Evolutionary conservation across 2,888 invertebrate species (phyloP), one percentile per base, ranked within the genome.

Genomic region (Ariolimax columbianus): DNA sequence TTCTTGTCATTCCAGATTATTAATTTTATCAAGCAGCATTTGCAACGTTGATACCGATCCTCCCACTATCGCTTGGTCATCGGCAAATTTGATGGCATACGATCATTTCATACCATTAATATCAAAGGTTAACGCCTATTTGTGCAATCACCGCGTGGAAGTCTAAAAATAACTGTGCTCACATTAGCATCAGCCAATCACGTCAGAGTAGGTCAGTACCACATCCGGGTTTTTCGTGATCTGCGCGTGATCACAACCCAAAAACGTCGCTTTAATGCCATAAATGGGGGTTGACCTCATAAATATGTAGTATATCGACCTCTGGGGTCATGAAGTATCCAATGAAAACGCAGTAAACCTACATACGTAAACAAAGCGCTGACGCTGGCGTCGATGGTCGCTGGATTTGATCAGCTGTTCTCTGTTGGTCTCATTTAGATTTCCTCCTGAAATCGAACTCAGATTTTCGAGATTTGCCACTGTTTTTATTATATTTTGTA

Each of bases 251-350:
- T 83, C 82, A 87, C 86, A 86, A 87, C 86, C 86, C 85, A 70
- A 51, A 70, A 79, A 86, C 80, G 88, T 86, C 87, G 40, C 40
- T 33, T 43, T 40, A 55, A 43, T 19, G 19, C 88, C 87, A 72
- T 88, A 87, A 43, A 87, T 36, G 87, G 87, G 75, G 82, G 55
- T 63, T 66, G 47, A 75, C 55, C 84, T 88, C 77, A 90, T 91
- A 85, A 91, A 90, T 91, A 91, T 91, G 89, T 87, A 91, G 88
- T 70, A 86, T 79, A 59, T 88, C 73, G 77, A 87, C n/a, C 89
- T 88, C 86, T 77, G 51, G 73, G 82, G 86, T 68, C 70, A 73
- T 59, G 19, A 70, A 72, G 77, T 82, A 86, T 66, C 88, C 88
- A 88, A 88, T 88, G 82, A 83, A 70, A 87, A 63, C 17, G 68